Evolutionary conservation across 2,888 invertebrate species (phyloP).

Genomic region (Sericinus montela): DNA sequence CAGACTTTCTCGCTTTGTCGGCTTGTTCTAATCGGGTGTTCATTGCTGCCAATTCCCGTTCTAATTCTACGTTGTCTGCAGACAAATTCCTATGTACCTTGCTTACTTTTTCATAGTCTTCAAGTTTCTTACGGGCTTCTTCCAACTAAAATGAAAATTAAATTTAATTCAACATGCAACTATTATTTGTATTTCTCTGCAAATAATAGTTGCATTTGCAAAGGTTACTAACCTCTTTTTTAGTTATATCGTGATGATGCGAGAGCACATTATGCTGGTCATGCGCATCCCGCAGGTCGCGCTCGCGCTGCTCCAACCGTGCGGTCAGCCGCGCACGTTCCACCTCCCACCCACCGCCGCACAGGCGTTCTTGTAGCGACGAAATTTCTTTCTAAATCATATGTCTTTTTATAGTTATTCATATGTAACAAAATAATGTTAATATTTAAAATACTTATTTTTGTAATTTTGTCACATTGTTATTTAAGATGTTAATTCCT

Average conservation of each 20-base stretch:
- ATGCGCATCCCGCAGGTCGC: conserved; percentile 85
- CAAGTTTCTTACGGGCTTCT: conserved; percentile 87
- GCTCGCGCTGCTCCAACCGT: conserved; percentile 85
- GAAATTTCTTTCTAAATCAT: conserved; percentile 59
- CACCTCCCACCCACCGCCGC: conserved; percentile 79
- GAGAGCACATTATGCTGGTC: conserved; percentile 86
- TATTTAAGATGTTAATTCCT: too few relatives aligned
- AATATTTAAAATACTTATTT: too few relatives aligned
- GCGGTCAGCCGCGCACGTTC: conserved; percentile 85
- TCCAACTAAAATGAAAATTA: conserved; percentile 78
- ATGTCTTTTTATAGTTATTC: too few relatives aligned
- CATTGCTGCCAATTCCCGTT: conserved; percentile 86
- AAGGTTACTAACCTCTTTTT: conserved; percentile 53
- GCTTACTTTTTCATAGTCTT: conserved; percentile 90
- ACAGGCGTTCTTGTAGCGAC: conserved; percentile 67
- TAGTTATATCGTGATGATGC: conserved; percentile 87
- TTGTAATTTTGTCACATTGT: too few relatives aligned
- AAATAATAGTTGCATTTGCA: neutral
- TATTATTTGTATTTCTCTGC: too few relatives aligned
- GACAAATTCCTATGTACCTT: conserved; percentile 89
- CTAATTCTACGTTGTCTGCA: conserved; percentile 86
- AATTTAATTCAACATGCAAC: too few relatives aligned
- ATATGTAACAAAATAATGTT: too few relatives aligned
- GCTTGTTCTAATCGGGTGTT: conserved; percentile 82
- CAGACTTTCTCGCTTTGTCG: conserved; percentile 87